Evolutionary conservation across 2,797 vertebrate species (phyloP).

Genomic region (Hoplostethus atlanticus): DNA sequence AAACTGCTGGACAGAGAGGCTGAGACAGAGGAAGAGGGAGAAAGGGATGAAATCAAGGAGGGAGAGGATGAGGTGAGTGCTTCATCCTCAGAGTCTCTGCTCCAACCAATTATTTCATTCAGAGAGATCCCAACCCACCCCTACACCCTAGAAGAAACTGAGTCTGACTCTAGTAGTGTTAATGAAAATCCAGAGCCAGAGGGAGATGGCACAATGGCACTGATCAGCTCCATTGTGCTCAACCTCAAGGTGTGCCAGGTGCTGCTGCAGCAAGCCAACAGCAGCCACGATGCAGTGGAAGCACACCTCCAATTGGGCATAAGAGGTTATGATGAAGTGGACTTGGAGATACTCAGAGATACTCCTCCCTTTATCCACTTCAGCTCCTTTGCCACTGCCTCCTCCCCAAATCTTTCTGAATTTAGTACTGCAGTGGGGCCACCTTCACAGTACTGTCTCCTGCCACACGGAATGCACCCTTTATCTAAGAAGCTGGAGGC

Average conservation of each 20-base stretch:
- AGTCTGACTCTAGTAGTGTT: neutral
- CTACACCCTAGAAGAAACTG: no score
- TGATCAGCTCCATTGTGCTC: constrained; percentile 59
- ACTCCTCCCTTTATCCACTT: neutral
- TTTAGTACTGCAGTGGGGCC: constrained; percentile 58
- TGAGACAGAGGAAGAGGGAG: neutral
- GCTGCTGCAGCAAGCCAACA: constrained; percentile 60
- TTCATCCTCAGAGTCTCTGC: neutral
- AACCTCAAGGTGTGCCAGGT: constrained; percentile 72
- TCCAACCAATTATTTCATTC: constrained; percentile 12
- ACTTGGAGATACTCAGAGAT: neutral
- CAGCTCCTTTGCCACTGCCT: neutral
- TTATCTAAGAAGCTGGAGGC: constrained; percentile 14
- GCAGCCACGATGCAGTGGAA: constrained; percentile 48
- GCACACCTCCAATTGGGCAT: neutral
- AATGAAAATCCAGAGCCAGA: constrained; percentile 7
- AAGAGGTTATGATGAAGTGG: constrained; percentile 20
- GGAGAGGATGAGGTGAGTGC: neutral
- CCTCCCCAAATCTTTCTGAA: neutral
- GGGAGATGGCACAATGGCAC: neutral
- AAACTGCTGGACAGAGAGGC: constrained; percentile 22
- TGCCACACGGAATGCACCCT: neutral
- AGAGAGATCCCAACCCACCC: no score
- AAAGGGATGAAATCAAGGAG: neutral
- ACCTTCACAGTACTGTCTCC: constrained; percentile 39